Base-by-base conservation (phyloP, 2,888 invertebrate species). In the Tiliacea aurago region DNA sequence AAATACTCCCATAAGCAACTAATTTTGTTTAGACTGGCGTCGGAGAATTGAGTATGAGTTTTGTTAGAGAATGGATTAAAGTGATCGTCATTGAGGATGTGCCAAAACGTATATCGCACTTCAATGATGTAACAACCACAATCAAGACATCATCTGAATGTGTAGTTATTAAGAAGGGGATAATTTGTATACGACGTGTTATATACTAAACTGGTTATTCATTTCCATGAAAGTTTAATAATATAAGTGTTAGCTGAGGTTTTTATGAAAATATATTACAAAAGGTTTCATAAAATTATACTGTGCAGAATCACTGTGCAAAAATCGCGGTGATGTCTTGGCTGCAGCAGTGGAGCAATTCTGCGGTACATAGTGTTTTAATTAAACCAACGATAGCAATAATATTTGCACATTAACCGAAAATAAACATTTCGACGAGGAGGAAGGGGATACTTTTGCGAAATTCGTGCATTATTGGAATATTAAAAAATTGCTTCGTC, bases 1-100 rank as follows among this genome's bases (percentile, higher is more conserved):
- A 80, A 87, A 81, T 81, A 78, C 78, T 84, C 76, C 81, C 72
- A 68, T 85, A 83, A 84, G 72, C 83, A 79, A 70, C 81, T 73
- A 66, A 76, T 83, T 78, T 72, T 84, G 71, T 87, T 81, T 73
- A 74, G 71, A 84, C 76, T 85, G 63, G 61, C 69, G 66, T 80
- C 64, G 64, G 67, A 77, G 74, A 71, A 82, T 79, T 76, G 41
- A 47, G 56, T 78, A 66, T 75, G 67, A 80, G 61, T 73, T 70
- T 78, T 72, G 72, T 80, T 72, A 76, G n/a, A 53, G 58, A 76
- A 55, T 75, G 70, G 72, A 81, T 77, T 74, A 74, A 76, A 80
- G 69, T 70, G 71, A 74, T 80, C 41, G 51, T 68, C 76, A 70
- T 80, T 71, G 79, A 86, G 53, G 56, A 75, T 49, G 71, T 83